Evolutionary conservation across 2,797 vertebrate species (phyloP), one percentile per base, ranked within the genome.

Genomic region (Chanos chanos): DNA sequence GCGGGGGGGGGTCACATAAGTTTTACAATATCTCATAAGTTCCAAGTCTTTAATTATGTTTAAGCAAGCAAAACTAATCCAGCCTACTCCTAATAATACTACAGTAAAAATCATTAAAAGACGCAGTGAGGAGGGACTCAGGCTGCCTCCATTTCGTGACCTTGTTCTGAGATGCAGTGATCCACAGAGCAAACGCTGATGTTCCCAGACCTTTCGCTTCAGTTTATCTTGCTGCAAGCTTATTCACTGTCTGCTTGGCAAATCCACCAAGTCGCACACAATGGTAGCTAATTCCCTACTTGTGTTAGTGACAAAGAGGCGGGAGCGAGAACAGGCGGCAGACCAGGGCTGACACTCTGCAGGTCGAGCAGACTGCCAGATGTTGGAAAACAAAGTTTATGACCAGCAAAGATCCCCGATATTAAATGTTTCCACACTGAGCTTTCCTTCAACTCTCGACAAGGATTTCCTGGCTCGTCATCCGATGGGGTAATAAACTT

Each of bases 221-320:
- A 10, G 16, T 51, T 56, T 53, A 65, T 60, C 66, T 50, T 30
- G 27, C n/a, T 18, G 28, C 54, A 21, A 43, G 27, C 62, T 66
- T 51, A 70, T 55, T 61, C 21, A 33, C 49, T 63, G 54, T 6
- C 54, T 28, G 15, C 49, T 57, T 58, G 45, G 49, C 62, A 66
- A 73, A 70, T 66, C 58, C 59, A 44, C 36, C 54, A 49, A 51
- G 43, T 48, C 45, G 43, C 16, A 56, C 21, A 63, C 63, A 66
- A 54, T 7, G 49, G 30, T 15, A 33, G 49, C 43, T 61, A 54
- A 74, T 70, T 64, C 58, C 34, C 24, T 10, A 43, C 44, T 58
- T 45, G 31, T 71, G 61, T 39, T 24, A 66, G 54, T 50, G 51
- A 54, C 24, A 34, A 43, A 7, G 10, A 25, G 1, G 34, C 39